Base-by-base conservation (phyloP, 1,140 invertebrate genomes). In the Ectropis grisescens region DNA sequence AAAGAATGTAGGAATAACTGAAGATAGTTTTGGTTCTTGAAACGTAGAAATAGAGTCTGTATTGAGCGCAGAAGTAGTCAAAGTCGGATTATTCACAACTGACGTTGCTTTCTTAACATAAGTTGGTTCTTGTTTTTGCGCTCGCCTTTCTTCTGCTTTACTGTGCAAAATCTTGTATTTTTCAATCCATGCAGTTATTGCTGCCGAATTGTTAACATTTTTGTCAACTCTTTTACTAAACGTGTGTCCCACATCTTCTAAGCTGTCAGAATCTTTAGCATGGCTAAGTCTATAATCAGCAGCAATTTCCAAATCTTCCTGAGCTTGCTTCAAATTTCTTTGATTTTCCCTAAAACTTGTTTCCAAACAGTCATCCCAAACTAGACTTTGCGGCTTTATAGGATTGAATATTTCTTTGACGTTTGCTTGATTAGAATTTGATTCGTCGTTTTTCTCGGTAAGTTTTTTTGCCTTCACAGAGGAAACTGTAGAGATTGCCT, bases 331-430 rank as follows among this genome's bases (percentile, higher is more conserved):
- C 39, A 48, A 12, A 37, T 48, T 49, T 38, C 34, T 25, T 19
- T 41, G 25, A 33, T 43, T 51, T 33, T 66, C 57, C 37, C 35
- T 56, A 31, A 56, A 60, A 19, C 39, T 42, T 19, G 54, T 62
- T 45, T 72, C 66, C 29, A 68, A 56, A 47, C 75, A 80, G 35
- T 61, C 67, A 31, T 76, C 61, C 75, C 68, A 75, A 19, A 67
- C 45, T 33, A 76, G 48, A 48, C 59, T 58, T 16, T 57, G 34
- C 7, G 58, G 41, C 33, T 52, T 51, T 13, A 48, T 43, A 39
- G 45, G 27, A 24, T 19, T 19, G 3, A 19, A 8, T 19, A 3
- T 19, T 19, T 19, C 16, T 4, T 8, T 19, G 16, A 4, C 16
- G 3, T 19, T 8, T 19, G 16, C 3, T 4, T 8, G 3, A 19